phyloP scores from a whole-genome alignment of 2,888 invertebrate genomes.

The Drosophila borealis region DNA sequence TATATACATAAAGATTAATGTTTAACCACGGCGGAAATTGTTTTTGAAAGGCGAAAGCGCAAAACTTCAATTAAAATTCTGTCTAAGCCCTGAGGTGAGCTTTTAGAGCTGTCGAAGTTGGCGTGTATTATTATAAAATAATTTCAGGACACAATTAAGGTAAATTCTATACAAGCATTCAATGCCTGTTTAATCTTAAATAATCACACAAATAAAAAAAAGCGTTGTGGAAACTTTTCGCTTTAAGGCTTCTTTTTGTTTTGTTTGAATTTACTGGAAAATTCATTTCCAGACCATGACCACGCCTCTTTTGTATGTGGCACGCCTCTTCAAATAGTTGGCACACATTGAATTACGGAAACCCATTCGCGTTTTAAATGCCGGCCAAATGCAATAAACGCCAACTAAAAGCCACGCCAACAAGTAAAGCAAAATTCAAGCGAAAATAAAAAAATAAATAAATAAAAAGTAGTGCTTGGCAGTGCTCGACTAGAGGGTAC shows the following conservation, averaged over 20 bases:
- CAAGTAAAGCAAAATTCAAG: slow-evolving; percentile 32
- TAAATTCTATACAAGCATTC: neutral
- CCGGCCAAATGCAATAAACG: slow-evolving; percentile 69
- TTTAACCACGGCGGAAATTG: slow-evolving; percentile 57
- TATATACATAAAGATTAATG: slow-evolving; percentile 1
- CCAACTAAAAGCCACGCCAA: slow-evolving; percentile 65
- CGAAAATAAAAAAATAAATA: slow-evolving; percentile 14
- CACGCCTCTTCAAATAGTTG: slow-evolving; percentile 55
- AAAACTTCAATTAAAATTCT: slow-evolving; percentile 64
- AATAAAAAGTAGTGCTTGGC: neutral
- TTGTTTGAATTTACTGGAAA: slow-evolving; percentile 7
- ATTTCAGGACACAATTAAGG: neutral
- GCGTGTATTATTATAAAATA: neutral
- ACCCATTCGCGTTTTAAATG: slow-evolving; percentile 67
- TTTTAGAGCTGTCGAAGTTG: slow-evolving; percentile 9
- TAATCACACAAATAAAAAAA: neutral
- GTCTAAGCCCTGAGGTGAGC: slow-evolving; percentile 47
- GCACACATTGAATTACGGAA: slow-evolving; percentile 67
- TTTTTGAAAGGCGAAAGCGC: slow-evolving; percentile 54
- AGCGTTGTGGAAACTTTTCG: neutral
- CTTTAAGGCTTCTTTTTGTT: slow-evolving; percentile 4
- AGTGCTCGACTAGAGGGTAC: neutral
- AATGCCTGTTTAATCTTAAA: neutral
- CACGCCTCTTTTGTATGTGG: slow-evolving; percentile 39
- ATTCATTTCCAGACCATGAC: slow-evolving; percentile 28